phyloP scores from a whole-genome alignment of 2,888 invertebrate genomes.

The Aspidapion aeneum region DNA sequence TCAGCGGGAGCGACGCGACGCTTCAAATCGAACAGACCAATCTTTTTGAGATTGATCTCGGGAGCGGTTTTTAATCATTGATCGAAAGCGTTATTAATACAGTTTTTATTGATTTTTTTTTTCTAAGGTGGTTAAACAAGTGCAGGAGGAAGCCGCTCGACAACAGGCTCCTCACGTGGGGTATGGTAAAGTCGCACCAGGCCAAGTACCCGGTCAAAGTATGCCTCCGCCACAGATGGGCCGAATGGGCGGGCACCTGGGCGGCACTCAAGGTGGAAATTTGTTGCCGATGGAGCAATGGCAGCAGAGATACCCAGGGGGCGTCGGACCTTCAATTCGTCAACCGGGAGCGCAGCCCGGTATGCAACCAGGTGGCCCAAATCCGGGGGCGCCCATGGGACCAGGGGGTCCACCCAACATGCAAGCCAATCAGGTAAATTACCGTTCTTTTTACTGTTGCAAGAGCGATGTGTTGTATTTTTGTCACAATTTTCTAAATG shows the following conservation, averaged over 20 bases:
- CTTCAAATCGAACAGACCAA: too few relatives aligned
- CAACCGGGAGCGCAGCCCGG: slow-evolving; percentile 37
- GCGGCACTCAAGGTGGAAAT: slow-evolving; percentile 49
- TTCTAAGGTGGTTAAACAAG: slow-evolving; percentile 49
- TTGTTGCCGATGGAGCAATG: slow-evolving; percentile 56
- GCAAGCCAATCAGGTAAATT: slow-evolving; percentile 19
- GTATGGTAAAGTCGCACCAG: slow-evolving; percentile 72
- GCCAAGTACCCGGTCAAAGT: slow-evolving; percentile 49
- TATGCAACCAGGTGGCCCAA: slow-evolving; percentile 23
- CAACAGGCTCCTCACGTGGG: slow-evolving; percentile 76
- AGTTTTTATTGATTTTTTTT: too few relatives aligned
- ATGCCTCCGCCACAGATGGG: slow-evolving; percentile 58
- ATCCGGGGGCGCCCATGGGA: slow-evolving; percentile 16
- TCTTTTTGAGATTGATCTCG: too few relatives aligned
- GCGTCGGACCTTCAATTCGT: slow-evolving; percentile 16
- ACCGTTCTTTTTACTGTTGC: too few relatives aligned
- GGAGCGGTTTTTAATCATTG: too few relatives aligned
- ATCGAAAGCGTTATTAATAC: too few relatives aligned
- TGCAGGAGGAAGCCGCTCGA: slow-evolving; percentile 88
- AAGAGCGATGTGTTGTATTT: too few relatives aligned
- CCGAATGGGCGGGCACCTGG: slow-evolving; percentile 43
- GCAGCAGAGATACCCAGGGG: slow-evolving; percentile 47
- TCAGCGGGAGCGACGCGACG: too few relatives aligned
- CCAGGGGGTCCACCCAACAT: slow-evolving; percentile 21
- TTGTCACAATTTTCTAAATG: too few relatives aligned